These are phyloP conservation scores for Sitophilus oryzae DNA, from an alignment of 1,140 invertebrate genomes.

Conservation along the genomic window DNA sequence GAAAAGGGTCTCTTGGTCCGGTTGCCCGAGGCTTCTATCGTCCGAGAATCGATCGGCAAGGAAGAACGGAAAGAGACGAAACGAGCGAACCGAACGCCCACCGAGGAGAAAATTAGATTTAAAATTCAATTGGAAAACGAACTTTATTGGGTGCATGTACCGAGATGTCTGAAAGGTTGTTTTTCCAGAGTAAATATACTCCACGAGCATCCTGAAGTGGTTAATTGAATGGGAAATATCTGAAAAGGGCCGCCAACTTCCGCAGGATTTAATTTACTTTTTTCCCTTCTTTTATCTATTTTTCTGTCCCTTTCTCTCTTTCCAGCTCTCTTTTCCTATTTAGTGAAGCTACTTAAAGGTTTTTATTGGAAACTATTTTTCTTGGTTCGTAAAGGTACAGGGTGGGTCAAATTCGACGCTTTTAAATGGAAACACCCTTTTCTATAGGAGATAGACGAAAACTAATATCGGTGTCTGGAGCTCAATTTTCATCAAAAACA, in stretches of 20 bases:
- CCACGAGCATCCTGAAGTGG: constrained; percentile 27
- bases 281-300: constrained; percentile 5
- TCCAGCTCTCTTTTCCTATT: too few relatives aligned
- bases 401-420: too few relatives aligned
- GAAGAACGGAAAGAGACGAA: neutral
- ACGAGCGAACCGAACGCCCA: constrained; percentile 23
- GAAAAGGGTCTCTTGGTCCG: neutral
- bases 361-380: too few relatives aligned
- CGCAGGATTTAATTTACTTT: constrained; percentile 19
- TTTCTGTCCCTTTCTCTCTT: too few relatives aligned
- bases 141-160: constrained; percentile 33
- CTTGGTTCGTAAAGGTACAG: too few relatives aligned
- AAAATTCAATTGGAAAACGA: constrained; percentile 36
- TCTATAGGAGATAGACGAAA: too few relatives aligned
- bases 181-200: constrained; percentile 30
- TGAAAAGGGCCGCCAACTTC: constrained; percentile 21
- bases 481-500: too few relatives aligned
- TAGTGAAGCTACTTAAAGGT: too few relatives aligned
- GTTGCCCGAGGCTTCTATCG: neutral
- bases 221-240: constrained; percentile 28
- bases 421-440: too few relatives aligned
- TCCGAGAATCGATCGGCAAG: neutral
- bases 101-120: constrained; percentile 35
- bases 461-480: too few relatives aligned
- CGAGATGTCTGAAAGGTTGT: constrained; percentile 26